Evolutionary conservation across 2,888 invertebrate genomes (phyloP).

Genomic region (Aquatica leii): DNA sequence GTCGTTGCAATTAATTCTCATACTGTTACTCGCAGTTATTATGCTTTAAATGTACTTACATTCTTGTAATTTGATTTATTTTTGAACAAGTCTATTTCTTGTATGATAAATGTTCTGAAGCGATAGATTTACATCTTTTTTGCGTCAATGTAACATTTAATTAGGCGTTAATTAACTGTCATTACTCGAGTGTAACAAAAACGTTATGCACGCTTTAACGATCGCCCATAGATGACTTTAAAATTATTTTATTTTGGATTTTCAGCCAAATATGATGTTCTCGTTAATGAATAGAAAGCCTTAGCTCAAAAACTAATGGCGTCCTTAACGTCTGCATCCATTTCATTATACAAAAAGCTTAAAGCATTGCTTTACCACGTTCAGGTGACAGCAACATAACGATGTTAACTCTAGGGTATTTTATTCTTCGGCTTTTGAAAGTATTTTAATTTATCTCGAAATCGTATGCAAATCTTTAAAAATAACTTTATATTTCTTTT

Average conservation of each 20-base stretch:
- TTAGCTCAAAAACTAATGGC: slow-evolving; percentile 28
- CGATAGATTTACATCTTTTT: too few relatives aligned
- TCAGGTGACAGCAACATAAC: slow-evolving; percentile 20
- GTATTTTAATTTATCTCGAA: slow-evolving; percentile 13
- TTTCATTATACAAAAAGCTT: slow-evolving; percentile 29
- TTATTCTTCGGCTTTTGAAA: slow-evolving; percentile 10
- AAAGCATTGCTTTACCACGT: slow-evolving; percentile 18
- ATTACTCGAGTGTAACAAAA: too few relatives aligned
- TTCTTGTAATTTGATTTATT: too few relatives aligned
- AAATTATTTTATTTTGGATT: slow-evolving; percentile 3
- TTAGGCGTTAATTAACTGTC: too few relatives aligned
- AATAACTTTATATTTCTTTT: slow-evolving; percentile 7
- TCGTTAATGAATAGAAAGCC: slow-evolving; percentile 21
- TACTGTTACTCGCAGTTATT: too few relatives aligned
- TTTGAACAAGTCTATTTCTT: too few relatives aligned
- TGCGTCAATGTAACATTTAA: too few relatives aligned
- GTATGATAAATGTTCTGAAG: too few relatives aligned
- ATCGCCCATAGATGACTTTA: too few relatives aligned
- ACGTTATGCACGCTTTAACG: too few relatives aligned
- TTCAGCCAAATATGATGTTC: background rate
- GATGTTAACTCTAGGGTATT: slow-evolving; percentile 18
- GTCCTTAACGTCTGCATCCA: slow-evolving; percentile 22
- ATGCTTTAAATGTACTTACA: too few relatives aligned
- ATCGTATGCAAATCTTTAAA: slow-evolving; percentile 12
- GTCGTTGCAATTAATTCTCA: too few relatives aligned